Evolutionary conservation across 2,888 invertebrate species (phyloP).

Genomic region (Caenorhabditis sp.): DNA sequence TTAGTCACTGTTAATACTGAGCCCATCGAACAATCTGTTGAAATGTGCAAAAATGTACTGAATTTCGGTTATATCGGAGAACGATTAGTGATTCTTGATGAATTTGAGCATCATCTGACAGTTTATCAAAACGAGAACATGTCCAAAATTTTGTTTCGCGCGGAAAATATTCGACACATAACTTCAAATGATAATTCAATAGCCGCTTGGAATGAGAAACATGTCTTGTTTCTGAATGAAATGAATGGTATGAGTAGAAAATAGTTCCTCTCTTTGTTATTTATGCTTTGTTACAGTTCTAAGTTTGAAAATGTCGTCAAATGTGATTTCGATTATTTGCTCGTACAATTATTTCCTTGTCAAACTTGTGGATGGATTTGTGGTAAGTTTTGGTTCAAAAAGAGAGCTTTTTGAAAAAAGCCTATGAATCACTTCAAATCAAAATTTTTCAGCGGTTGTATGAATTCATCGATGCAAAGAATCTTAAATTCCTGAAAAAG

Average conservation of each 20-base stretch:
- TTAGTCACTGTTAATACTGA: constrained; percentile 5
- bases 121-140: constrained; percentile 7
- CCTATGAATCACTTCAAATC: too few relatives aligned
- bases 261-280: too few relatives aligned
- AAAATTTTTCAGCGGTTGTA: constrained; percentile 22
- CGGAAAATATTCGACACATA: constrained; percentile 15
- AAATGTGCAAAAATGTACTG: constrained; percentile 6
- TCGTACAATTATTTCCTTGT: constrained; percentile 2
- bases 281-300: constrained; percentile 11
- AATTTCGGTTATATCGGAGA: constrained; percentile 16
- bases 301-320: constrained; percentile 20
- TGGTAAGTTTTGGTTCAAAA: constrained; percentile 8
- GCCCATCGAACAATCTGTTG: neutral
- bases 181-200: constrained; percentile 4
- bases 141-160: constrained; percentile 17
- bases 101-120: constrained; percentile 2
- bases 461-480: neutral
- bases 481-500: constrained; percentile 9
- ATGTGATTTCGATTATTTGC: constrained; percentile 10
- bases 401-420: neutral
- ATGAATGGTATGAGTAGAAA: neutral
- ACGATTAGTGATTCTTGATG: constrained; percentile 3
- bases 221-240: constrained; percentile 7
- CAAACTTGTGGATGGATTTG: constrained; percentile 26
- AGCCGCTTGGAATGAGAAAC: constrained; percentile 17